Evolutionary conservation across 2,888 invertebrate genomes (phyloP), one percentile per base, ranked within the genome.

Genomic region (Gonocerus acuteangulatus): DNA sequence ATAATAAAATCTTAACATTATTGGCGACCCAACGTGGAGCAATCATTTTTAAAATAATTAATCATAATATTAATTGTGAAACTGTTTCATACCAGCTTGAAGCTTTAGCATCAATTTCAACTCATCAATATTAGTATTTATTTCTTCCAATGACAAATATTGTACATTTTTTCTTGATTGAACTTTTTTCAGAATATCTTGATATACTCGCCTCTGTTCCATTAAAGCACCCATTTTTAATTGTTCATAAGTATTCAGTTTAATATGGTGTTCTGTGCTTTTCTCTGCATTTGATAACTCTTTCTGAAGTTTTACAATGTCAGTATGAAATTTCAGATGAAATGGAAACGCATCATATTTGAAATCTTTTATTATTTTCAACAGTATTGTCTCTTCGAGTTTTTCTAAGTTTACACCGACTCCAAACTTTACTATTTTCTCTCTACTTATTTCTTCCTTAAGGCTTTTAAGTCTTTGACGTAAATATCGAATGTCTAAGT

Each of bases 401-500:
- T 77, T 76, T 61, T 77, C 75, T 1, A 83, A 70, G 66, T 80
- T 76, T 13, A 82, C 70, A 49, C 75, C 69, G 51, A 75, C 72
- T 0, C 83, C 83, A 68, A 84, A 83, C 70, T 82, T 82, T 42
- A 76, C 74, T 45, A 74, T 73, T 77, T 81, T 80, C 45, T 75
- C 74, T 32, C 76, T 72, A 13, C 72, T 72, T 22, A 80, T 78
- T 70, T 74, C 76, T 1, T 78, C 78, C 59, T 83, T 80, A 2
- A 87, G 70, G 7, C 75, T 74, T 2, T 75, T 74, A 1, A 85
- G 82, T 59, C 79, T 76, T 0, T 73, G 73, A 7, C 80, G 77
- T 87, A 88, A 88, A 49, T 80, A 79, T 48, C 79, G 79, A 13
- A 85, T 76, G 71, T 88, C 87, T 1, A 82, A 75, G 71, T 82